A percentile compares a stretch with the other conserved stretches of the same genome.
Evolutionary conservation across 2,797 vertebrate genomes (phyloP).

Genomic region (Hippopotamyrus pictus): DNA sequence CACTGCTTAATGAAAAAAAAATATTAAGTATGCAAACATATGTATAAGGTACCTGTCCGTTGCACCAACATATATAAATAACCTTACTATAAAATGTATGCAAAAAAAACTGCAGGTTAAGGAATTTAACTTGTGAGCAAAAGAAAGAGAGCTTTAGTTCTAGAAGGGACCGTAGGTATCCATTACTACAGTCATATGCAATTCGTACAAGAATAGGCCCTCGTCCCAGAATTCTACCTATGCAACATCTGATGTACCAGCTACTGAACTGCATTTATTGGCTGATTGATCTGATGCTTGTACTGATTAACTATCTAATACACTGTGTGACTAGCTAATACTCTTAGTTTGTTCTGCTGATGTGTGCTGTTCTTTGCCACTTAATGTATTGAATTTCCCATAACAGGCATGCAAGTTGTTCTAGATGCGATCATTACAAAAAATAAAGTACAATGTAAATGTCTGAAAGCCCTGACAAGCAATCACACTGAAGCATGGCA

Average conservation of each 20-base stretch:
- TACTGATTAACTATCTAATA: constrained; percentile 8
- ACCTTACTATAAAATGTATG: not conserved
- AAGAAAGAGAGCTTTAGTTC: not conserved
- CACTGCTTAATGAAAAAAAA: not conserved
- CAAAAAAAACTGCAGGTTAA: not conserved
- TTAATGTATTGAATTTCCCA: not conserved
- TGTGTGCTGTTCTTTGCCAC: not conserved
- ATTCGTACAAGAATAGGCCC: not conserved
- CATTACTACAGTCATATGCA: not conserved
- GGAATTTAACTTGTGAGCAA: not conserved
- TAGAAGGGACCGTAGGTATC: not conserved
- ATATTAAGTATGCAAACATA: not conserved
- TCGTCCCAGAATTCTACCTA: not conserved
- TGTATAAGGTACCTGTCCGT: not conserved
- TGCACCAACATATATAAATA: not conserved
- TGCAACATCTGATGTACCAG: not conserved
- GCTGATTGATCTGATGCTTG: not conserved
- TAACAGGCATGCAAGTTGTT: not conserved
- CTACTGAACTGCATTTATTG: not conserved
- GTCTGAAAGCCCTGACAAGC: not conserved
- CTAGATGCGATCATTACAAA: not conserved
- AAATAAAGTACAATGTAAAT: not conserved
- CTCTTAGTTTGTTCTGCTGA: not conserved
- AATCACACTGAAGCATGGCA: not conserved
- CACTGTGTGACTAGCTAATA: not conserved